Conservation (phyloP, 2,797 vertebrate species). For the Hybognathus amarus region DNA sequence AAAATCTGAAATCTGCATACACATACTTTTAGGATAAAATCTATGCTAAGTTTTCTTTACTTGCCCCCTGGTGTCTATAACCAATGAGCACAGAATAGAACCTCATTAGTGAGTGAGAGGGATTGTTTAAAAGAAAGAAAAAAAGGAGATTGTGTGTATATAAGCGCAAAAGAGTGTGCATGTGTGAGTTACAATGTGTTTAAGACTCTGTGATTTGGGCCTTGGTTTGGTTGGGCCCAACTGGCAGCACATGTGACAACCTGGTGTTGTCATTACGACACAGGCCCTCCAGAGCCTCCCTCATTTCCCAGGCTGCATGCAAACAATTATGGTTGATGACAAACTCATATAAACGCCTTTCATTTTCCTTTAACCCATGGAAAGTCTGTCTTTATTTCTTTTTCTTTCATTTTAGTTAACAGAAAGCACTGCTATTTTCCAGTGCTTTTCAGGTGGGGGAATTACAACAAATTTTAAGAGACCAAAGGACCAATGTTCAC, state of each 20-base stretch:
- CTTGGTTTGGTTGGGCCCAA: slow-evolving; percentile 18
- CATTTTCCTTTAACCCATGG: slow-evolving; percentile 39
- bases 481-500: slow-evolving; percentile 54
- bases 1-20: not conserved
- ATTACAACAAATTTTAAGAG: slow-evolving; percentile 54
- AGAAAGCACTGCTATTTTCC: slow-evolving; percentile 60
- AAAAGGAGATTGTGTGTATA: slow-evolving; percentile 40
- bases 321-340: slow-evolving; percentile 49
- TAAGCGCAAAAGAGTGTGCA: slow-evolving; percentile 2
- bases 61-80: slow-evolving; percentile 29
- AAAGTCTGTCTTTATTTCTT: slow-evolving; percentile 62
- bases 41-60: not conserved
- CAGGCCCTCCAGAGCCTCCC: slow-evolving; percentile 22
- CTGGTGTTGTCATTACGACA: slow-evolving; percentile 49
- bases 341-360: slow-evolving; percentile 34
- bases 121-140: slow-evolving; percentile 34
- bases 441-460: slow-evolving; percentile 53
- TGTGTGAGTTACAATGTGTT: slow-evolving; percentile 34
- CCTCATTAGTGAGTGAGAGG: slow-evolving; percentile 33
- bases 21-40: slow-evolving; percentile 6
- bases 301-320: slow-evolving; percentile 43
- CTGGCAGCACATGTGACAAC: slow-evolving; percentile 47
- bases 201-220: slow-evolving; percentile 35
- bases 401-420: slow-evolving; percentile 61
- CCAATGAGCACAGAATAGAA: slow-evolving; percentile 13